Conservation (phyloP, 2,797 vertebrate species). For the Spea hammondii region DNA sequence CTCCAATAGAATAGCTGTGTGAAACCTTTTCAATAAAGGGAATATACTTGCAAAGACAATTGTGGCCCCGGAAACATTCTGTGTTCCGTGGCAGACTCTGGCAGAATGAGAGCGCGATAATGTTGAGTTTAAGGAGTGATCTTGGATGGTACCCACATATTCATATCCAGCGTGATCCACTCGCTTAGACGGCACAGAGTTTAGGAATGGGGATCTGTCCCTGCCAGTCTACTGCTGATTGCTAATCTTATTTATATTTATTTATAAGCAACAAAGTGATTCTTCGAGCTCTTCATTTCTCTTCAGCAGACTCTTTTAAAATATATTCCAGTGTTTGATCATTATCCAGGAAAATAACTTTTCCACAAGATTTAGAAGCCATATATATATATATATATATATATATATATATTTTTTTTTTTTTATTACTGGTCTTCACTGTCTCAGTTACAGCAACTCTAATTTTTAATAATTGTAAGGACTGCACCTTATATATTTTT, state of each 20-base stretch:
- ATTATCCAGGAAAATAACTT: too few species aligned
- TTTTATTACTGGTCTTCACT: too few species aligned
- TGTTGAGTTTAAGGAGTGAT: neutral
- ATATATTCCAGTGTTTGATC: too few species aligned
- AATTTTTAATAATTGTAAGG: too few species aligned
- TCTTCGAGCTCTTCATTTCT: neutral
- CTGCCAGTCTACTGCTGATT: neutral
- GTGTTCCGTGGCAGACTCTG: neutral
- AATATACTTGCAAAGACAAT: neutral
- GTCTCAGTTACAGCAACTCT: too few species aligned
- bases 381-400: too few species aligned
- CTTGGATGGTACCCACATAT: neutral
- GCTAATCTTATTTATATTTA: neutral
- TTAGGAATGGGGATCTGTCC: neutral
- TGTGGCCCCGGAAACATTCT: neutral
- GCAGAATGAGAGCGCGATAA: neutral
- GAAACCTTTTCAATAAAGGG: too few species aligned
- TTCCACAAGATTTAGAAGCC: too few species aligned
- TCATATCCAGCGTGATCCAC: neutral
- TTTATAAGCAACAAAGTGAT: neutral
- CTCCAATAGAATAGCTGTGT: too few species aligned
- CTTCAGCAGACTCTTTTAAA: too few species aligned
- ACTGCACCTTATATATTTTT: too few species aligned
- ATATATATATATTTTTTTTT: too few species aligned
- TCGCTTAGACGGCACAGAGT: neutral